Evolutionary conservation across 2,888 invertebrate genomes (phyloP).

Genomic region (Leptopterna dolabrata): DNA sequence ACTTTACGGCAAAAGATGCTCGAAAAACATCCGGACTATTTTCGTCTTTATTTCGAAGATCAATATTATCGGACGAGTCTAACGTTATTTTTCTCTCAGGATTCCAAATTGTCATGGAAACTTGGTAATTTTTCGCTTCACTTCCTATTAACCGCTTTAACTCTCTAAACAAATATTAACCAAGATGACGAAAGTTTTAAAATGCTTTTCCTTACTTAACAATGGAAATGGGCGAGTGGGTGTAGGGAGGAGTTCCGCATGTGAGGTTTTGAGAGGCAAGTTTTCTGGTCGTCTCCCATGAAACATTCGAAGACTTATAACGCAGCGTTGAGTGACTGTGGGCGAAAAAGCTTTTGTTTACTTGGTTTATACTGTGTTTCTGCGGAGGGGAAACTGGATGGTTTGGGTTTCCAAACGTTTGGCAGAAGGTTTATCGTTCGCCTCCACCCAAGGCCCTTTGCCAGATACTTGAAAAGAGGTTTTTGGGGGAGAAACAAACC

Average conservation of each 20-base stretch:
- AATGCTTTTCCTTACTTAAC: slow-evolving; percentile 19
- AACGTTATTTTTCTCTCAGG: background rate
- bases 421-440: slow-evolving; percentile 45
- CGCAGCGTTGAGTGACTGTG: slow-evolving; percentile 32
- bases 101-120: background rate
- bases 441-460: slow-evolving; percentile 10
- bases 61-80: background rate
- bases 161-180: slow-evolving; percentile 22
- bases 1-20: background rate
- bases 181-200: background rate
- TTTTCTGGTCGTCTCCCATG: slow-evolving; percentile 16
- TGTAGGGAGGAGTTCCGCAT: background rate
- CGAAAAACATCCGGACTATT: background rate
- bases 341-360: slow-evolving; percentile 28
- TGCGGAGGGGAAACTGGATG: background rate
- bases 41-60: background rate
- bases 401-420: slow-evolving; percentile 43
- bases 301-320: background rate
- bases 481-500: background rate
- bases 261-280: slow-evolving; percentile 29
- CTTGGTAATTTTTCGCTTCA: background rate
- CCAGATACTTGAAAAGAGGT: slow-evolving; percentile 23
- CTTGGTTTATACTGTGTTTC: background rate
- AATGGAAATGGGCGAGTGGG: background rate
- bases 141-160: background rate